phyloP scores from a whole-genome alignment of 1,140 invertebrate species.

The Drosophila yakuba region DNA sequence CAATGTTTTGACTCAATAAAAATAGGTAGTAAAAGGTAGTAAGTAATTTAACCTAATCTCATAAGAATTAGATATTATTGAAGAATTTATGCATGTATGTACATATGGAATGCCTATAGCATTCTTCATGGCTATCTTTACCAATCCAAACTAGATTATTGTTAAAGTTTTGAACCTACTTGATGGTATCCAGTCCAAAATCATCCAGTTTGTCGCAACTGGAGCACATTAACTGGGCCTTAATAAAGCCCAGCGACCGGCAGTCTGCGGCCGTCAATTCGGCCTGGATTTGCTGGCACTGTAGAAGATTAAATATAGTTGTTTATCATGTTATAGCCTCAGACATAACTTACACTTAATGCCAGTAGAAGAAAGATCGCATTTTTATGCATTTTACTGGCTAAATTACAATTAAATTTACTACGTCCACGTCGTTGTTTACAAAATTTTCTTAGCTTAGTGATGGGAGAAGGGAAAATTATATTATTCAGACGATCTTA shows the following conservation, averaged over 20 bases:
- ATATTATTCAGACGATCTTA: background rate
- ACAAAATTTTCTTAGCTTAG: slow-evolving; percentile 31
- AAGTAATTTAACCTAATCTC: too few relatives aligned
- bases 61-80: too few relatives aligned
- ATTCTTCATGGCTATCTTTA: too few relatives aligned
- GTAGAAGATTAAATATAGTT: background rate
- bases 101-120: too few relatives aligned
- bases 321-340: fast-evolving
- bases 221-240: slow-evolving; percentile 93
- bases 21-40: too few relatives aligned
- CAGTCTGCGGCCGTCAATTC: slow-evolving; percentile 87
- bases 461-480: background rate
- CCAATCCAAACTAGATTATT: background rate
- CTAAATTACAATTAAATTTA: slow-evolving; percentile 46
- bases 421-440: slow-evolving; percentile 76
- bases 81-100: too few relatives aligned
- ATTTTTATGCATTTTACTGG: slow-evolving; percentile 47
- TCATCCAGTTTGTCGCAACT: slow-evolving; percentile 94
- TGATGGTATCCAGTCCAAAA: slow-evolving; percentile 89
- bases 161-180: slow-evolving; percentile 85
- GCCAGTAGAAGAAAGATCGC: slow-evolving; percentile 38
- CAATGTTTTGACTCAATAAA: background rate
- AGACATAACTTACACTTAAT: slow-evolving; percentile 20
- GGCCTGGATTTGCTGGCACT: slow-evolving; percentile 49
- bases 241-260: slow-evolving; percentile 93